Conservation (phyloP, 1,140 invertebrate genomes). For the Scylla paramamosain region DNA sequence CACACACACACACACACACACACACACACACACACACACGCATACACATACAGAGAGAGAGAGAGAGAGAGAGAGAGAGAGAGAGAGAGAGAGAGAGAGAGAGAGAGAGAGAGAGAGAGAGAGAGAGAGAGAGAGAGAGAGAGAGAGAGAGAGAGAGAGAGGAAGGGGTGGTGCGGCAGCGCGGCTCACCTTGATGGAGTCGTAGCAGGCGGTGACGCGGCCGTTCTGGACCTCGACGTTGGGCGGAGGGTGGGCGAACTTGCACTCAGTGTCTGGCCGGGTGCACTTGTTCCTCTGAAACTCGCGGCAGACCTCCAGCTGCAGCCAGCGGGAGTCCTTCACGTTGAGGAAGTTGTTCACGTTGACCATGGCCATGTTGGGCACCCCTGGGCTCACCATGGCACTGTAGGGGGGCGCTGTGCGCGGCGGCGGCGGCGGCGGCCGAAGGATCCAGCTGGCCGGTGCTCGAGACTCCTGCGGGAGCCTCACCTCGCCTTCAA, state of each 20-base stretch:
- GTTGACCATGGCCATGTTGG: conserved; percentile 92
- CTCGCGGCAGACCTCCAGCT: conserved; percentile 99
- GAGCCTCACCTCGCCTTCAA: conserved; percentile 64
- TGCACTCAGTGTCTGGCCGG: conserved; percentile 99
- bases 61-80: no score
- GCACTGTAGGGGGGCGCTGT: conserved; percentile 73
- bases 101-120: no score
- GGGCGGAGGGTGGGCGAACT: conserved; percentile 99
- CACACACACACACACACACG: no score
- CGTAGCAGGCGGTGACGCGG: conserved; percentile 99
- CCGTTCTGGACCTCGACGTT: conserved; percentile 99
- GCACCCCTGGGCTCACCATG: conserved; percentile 84
- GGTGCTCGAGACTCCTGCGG: conserved; percentile 68
- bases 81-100: no score
- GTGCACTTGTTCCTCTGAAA: conserved; percentile 99
- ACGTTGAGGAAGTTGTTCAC: conserved; percentile 96
- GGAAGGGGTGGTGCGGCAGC: no score
- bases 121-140: not conserved
- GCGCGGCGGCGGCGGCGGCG: conserved; percentile 71
- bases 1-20: no score
- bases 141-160: not conserved
- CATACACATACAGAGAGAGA: no score
- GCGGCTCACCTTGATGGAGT: conserved; percentile 98
- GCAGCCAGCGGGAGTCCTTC: conserved; percentile 99
- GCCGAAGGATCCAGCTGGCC: conserved; percentile 74